Conservation (phyloP, 2,888 invertebrate species). For the Drosophila affinis region DNA sequence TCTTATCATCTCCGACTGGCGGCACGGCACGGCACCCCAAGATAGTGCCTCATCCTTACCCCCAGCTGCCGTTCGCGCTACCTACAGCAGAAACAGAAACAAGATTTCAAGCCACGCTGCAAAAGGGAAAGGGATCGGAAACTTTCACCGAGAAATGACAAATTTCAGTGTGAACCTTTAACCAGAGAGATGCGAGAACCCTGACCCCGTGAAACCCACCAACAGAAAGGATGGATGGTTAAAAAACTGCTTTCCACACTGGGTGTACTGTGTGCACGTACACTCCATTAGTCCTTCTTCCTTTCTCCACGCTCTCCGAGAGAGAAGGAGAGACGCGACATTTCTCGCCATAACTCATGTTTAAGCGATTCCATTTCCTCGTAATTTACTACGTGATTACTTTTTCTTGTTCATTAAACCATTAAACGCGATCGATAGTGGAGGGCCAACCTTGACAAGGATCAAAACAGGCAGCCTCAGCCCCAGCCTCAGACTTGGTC, state of each 20-base stretch:
- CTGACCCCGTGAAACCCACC: constrained; percentile 50
- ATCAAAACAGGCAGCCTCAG: constrained; percentile 41
- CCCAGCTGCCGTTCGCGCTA: constrained; percentile 48
- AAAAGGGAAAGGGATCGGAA: constrained; percentile 44
- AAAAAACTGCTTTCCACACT: constrained; percentile 35
- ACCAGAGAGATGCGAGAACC: constrained; percentile 43
- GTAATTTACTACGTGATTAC: constrained; percentile 80
- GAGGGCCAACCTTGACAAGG: constrained; percentile 34
- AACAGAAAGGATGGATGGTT: constrained; percentile 12
- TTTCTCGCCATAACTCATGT: constrained; percentile 67
- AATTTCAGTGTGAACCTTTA: constrained; percentile 67
- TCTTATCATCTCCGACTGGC: constrained; percentile 16
- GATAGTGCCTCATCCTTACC: constrained; percentile 27
- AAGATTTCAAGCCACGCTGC: constrained; percentile 31
- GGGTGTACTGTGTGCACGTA: constrained; percentile 62
- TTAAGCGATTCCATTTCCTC: constrained; percentile 74
- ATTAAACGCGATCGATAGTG: constrained; percentile 75
- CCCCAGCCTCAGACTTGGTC: no score
- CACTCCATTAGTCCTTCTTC: constrained; percentile 58
- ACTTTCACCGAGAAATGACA: constrained; percentile 71
- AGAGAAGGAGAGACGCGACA: constrained; percentile 1
- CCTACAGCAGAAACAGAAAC: constrained; percentile 37
- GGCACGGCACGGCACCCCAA: not conserved
- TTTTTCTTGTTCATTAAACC: constrained; percentile 79
- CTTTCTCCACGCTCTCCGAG: constrained; percentile 18